These are phyloP conservation scores for Erythrocercus mccallii DNA, from an alignment of 2,113 vertebrate genomes.

Conservation along the genomic window DNA sequence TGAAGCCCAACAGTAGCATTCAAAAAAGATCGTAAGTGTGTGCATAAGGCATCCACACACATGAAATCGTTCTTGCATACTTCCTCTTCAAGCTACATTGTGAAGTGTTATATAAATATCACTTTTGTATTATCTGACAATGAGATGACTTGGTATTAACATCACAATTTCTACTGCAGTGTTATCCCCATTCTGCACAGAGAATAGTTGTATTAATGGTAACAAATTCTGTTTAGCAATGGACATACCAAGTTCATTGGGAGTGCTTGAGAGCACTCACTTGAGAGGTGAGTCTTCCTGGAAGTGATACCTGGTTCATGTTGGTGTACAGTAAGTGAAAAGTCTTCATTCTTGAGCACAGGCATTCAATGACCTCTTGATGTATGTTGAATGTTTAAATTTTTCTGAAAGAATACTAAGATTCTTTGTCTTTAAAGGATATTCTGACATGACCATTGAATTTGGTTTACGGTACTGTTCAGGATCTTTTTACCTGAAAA, in stretches of 20 bases:
- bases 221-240: background rate
- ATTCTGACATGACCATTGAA: background rate
- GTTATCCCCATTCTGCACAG: background rate
- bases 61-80: accelerated
- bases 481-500: background rate
- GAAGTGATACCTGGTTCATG: background rate
- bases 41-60: background rate
- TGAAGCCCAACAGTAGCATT: background rate
- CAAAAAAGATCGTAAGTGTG: background rate
- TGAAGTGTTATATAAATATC: background rate
- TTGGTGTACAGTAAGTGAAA: background rate
- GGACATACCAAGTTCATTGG: background rate
- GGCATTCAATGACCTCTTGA: background rate
- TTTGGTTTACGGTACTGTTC: background rate
- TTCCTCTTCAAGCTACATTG: background rate
- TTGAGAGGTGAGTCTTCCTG: background rate
- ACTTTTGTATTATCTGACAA: background rate
- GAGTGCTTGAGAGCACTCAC: background rate
- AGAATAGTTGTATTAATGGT: background rate
- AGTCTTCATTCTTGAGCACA: background rate
- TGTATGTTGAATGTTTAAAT: background rate
- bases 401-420: background rate
- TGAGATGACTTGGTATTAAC: background rate
- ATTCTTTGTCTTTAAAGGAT: background rate
- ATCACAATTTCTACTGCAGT: background rate